Percentiles rank a stretch among this genome's conserved stretches.
Evolutionary conservation across 35 echinoderm and acorn worm species (phyloP).

Genomic region (Apostichopus parvimensis): DNA sequence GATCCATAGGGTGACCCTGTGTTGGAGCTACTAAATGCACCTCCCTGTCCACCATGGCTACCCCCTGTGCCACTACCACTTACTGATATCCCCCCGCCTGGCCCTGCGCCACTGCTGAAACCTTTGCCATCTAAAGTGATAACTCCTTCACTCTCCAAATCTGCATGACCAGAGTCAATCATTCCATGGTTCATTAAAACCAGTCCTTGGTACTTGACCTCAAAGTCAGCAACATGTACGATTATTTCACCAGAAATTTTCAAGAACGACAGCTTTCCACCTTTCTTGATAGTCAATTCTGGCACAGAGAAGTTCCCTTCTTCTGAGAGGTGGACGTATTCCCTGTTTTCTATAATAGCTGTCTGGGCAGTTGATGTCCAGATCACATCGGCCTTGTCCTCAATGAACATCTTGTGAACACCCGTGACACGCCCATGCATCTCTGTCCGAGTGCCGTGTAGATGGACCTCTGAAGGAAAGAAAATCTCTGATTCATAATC

Average conservation of each 20-base stretch:
- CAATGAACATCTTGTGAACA: slow-evolving; percentile 83
- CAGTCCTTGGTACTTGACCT: slow-evolving; percentile 80
- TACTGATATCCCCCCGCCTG: slow-evolving; percentile 59
- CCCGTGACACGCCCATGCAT: slow-evolving; percentile 80
- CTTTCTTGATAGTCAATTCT: slow-evolving; percentile 72
- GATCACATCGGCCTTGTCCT: slow-evolving; percentile 63
- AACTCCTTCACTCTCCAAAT: slow-evolving; percentile 85
- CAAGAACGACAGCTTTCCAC: slow-evolving; percentile 66
- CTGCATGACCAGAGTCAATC: slow-evolving; percentile 82
- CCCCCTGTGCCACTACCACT: slow-evolving; percentile 63
- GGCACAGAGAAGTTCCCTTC: slow-evolving; percentile 91
- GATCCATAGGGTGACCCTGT: slow-evolving; percentile 76
- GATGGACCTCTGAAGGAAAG: slow-evolving; percentile 83
- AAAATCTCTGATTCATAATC: slow-evolving; percentile 86
- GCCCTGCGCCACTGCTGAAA: slow-evolving; percentile 48
- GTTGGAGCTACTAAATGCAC: slow-evolving; percentile 26
- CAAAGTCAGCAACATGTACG: slow-evolving; percentile 69
- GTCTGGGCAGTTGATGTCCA: slow-evolving; percentile 87
- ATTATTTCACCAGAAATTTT: slow-evolving; percentile 61
- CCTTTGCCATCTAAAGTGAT: slow-evolving; percentile 75
- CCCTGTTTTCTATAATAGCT: slow-evolving; percentile 73
- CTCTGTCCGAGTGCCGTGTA: slow-evolving; percentile 83
- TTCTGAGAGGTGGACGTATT: slow-evolving; percentile 77
- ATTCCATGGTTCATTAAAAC: slow-evolving; percentile 79
- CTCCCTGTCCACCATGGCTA: slow-evolving; percentile 75